Percentiles rank a stretch among this genome's conserved stretches.
Conservation (phyloP, 2,113 vertebrate species). For the Pogonocichla stellata region DNA sequence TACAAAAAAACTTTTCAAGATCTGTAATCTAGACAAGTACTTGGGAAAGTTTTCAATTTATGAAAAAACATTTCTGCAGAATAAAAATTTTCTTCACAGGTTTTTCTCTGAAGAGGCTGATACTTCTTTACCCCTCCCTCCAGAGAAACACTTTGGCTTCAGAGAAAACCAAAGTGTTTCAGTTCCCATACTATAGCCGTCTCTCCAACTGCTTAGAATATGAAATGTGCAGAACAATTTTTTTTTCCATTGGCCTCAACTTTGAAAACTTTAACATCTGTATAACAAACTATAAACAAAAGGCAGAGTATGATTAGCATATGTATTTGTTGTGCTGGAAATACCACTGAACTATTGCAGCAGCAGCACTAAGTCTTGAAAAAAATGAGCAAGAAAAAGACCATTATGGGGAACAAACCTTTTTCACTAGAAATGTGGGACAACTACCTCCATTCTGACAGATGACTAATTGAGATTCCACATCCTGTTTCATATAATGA, state of each 20-base stretch:
- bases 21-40: background rate
- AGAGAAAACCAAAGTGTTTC: background rate
- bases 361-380: background rate
- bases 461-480: background rate
- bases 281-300: background rate
- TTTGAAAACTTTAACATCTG: background rate
- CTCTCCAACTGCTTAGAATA: background rate
- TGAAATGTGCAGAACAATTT: background rate
- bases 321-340: background rate
- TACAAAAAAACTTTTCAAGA: background rate
- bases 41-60: background rate
- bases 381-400: background rate
- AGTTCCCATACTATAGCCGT: background rate
- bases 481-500: background rate
- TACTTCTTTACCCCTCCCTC: accelerated
- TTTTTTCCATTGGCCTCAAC: background rate
- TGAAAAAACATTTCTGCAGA: background rate
- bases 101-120: background rate
- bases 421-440: background rate
- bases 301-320: background rate
- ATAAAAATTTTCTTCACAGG: background rate
- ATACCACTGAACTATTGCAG: background rate
- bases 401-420: background rate
- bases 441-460: accelerated
- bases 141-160: background rate